These are phyloP conservation scores for Pseudoips prasinana DNA, from an alignment of 2,888 invertebrate genomes.

Conservation along the genomic window DNA sequence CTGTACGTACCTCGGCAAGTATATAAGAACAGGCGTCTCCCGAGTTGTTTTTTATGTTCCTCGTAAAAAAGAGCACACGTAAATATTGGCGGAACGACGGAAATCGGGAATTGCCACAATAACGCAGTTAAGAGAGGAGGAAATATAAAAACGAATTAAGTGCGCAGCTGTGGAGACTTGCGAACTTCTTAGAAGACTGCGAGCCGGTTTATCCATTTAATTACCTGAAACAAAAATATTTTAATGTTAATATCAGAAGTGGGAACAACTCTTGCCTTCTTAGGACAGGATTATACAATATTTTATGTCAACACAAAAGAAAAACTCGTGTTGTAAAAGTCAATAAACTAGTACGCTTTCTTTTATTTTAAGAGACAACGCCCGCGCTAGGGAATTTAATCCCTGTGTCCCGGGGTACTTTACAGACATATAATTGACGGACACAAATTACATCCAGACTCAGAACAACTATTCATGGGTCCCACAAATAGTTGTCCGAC, in stretches of 20 bases:
- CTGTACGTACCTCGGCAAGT: slow-evolving; percentile 33
- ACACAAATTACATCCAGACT: too few relatives aligned
- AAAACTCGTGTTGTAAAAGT: too few relatives aligned
- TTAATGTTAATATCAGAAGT: slow-evolving; percentile 4
- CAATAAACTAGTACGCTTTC: too few relatives aligned
- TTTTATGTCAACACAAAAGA: too few relatives aligned
- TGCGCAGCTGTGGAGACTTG: slow-evolving; percentile 20
- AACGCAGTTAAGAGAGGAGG: slow-evolving; percentile 36
- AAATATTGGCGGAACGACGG: slow-evolving; percentile 52
- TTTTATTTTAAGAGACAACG: too few relatives aligned
- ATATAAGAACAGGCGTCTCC: slow-evolving; percentile 41
- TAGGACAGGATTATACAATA: too few relatives aligned
- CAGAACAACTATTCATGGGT: too few relatives aligned
- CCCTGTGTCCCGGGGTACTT: too few relatives aligned
- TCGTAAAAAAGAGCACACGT: slow-evolving; percentile 60
- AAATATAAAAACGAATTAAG: slow-evolving; percentile 47
- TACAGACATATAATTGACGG: too few relatives aligned
- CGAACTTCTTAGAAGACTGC: slow-evolving; percentile 5
- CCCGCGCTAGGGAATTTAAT: too few relatives aligned
- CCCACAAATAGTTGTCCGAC: too few relatives aligned
- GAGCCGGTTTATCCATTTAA: slow-evolving; percentile 4
- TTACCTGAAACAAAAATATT: slow-evolving; percentile 32
- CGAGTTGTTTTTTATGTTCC: slow-evolving; percentile 60
- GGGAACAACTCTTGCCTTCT: too few relatives aligned
- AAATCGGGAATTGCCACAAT: slow-evolving; percentile 55